Percentiles rank a stretch among this genome's conserved stretches.
phyloP scores from a whole-genome alignment of 2,888 invertebrate species.

The Chirona hameri region DNA sequence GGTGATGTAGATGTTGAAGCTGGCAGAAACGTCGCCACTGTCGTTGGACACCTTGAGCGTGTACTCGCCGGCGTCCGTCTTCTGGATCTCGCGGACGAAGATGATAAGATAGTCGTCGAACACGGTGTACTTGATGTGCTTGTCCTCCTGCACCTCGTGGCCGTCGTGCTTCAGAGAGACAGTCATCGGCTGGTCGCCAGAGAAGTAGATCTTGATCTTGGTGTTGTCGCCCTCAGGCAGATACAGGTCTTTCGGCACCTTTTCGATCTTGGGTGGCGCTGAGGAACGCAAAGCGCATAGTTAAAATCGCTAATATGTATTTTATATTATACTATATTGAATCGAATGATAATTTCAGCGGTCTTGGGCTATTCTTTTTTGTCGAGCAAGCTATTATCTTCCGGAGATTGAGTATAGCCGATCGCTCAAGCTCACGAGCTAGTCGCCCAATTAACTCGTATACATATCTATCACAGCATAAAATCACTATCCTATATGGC shows the following conservation, averaged over 20 bases:
- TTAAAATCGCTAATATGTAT: too few species aligned
- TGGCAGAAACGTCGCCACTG: constrained; percentile 78
- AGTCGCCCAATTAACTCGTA: too few species aligned
- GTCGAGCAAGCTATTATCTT: too few species aligned
- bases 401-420: too few species aligned
- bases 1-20: constrained; percentile 80
- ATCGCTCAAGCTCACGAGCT: too few species aligned
- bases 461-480: too few species aligned
- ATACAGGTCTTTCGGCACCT: constrained; percentile 82
- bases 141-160: constrained; percentile 66
- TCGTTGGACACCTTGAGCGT: constrained; percentile 83
- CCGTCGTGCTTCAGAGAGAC: constrained; percentile 82
- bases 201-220: constrained; percentile 95
- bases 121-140: constrained; percentile 79
- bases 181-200: constrained; percentile 92
- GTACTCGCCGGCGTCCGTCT: constrained; percentile 86
- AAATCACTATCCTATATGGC: too few species aligned
- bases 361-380: too few species aligned
- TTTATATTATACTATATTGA: too few species aligned
- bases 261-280: constrained; percentile 87
- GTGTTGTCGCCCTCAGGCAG: constrained; percentile 93
- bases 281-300: constrained; percentile 36
- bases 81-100: constrained; percentile 85
- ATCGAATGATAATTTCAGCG: too few species aligned
- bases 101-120: constrained; percentile 97